These are phyloP conservation scores for Peromyscus eremicus DNA, from an alignment of 2,797 vertebrate genomes.

Conservation along the genomic window DNA sequence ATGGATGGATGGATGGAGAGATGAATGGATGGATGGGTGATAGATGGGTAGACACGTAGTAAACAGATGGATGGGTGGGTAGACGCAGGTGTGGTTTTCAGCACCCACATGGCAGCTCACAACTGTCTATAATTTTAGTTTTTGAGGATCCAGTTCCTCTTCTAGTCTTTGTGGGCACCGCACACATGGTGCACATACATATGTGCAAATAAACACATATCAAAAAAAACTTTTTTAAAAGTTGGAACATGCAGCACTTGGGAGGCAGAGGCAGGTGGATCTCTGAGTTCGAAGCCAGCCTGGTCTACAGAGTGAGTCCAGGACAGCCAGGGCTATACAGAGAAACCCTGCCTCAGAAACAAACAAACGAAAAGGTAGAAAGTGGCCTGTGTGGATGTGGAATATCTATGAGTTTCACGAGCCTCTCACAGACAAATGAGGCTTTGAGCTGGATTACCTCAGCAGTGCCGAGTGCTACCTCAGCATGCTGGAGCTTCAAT, in stretches of 20 bases:
- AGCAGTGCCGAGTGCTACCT: not conserved
- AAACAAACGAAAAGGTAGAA: not conserved
- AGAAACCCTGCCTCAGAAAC: not conserved
- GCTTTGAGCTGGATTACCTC: not conserved
- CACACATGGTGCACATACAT: not conserved
- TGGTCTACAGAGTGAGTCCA: not conserved
- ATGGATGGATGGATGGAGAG: fast-evolving
- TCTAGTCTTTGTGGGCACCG: too few species aligned
- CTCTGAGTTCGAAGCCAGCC: not conserved
- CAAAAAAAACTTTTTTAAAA: not conserved
- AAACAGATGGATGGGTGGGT: too few species aligned
- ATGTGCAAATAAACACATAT: not conserved
- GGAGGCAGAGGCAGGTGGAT: not conserved
- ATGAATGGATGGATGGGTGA: not conserved
- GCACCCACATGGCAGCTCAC: not conserved
- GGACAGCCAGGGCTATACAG: not conserved
- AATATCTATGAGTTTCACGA: not conserved
- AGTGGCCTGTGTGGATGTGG: not conserved
- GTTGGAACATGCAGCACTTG: not conserved
- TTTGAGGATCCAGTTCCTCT: not conserved
- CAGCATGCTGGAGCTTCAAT: not conserved
- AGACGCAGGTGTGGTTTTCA: not conserved
- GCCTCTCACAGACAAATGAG: not conserved
- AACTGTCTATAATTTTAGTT: not conserved
- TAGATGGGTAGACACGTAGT: too few species aligned